Evolutionary conservation across 1,140 invertebrate genomes (phyloP).

Genomic region (Drosophila murphyi): DNA sequence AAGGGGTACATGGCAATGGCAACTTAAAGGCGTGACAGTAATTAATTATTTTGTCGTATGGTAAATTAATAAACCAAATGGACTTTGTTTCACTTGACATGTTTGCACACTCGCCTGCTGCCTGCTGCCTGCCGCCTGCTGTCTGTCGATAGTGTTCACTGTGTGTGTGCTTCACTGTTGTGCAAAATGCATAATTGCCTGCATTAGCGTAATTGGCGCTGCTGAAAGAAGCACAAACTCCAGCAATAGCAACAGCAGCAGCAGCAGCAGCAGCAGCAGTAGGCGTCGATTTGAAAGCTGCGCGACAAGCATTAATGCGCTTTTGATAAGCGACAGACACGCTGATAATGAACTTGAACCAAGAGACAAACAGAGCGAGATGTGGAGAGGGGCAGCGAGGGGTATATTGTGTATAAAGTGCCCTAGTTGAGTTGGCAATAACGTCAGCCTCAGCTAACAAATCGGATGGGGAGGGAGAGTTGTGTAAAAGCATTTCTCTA

Average conservation of each 20-base stretch:
- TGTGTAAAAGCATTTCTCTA: conserved; percentile 43
- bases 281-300: conserved; percentile 48
- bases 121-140: conserved; percentile 3
- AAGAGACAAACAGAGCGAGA: neutral
- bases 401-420: no score
- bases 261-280: conserved; percentile 11
- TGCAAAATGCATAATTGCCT: conserved; percentile 78
- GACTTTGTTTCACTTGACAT: conserved; percentile 83
- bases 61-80: conserved; percentile 84
- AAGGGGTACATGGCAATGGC: conserved; percentile 59
- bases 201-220: conserved; percentile 76
- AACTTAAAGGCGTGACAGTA: conserved; percentile 84
- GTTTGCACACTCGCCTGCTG: conserved; percentile 54
- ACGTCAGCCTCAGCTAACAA: conserved; percentile 12
- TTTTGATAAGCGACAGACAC: conserved; percentile 40
- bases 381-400: neutral
- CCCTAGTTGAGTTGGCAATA: neutral
- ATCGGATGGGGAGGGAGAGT: neutral
- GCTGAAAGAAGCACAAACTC: neutral
- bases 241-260: neutral
- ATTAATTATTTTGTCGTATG: conserved; percentile 84
- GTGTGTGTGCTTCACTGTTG: conserved; percentile 24
- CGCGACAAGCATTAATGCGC: conserved; percentile 28
- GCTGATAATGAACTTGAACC: conserved; percentile 50
- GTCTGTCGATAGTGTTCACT: conserved; percentile 22